Base-by-base conservation (phyloP, 2,888 invertebrate genomes). In the Prostheceraeus crozeri region DNA sequence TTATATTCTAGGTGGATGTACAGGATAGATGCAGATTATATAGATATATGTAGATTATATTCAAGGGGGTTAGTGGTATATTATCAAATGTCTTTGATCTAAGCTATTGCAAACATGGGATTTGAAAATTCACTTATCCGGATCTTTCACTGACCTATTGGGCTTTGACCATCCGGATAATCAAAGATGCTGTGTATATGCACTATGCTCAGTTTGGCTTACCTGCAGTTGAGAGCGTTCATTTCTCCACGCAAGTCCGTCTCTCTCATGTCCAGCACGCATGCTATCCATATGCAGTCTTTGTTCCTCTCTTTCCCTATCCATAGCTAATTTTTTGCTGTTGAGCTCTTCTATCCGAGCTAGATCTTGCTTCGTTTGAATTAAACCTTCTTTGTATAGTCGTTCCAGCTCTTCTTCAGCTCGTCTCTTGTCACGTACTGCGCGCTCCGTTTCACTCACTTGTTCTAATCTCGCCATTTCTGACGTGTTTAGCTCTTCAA, bases 221-320 rank as follows among this genome's bases (percentile, higher is more conserved):
- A n/a, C n/a, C n/a, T n/a, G 31, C 33, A 53, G 28, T 8, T 53
- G 53, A 3, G 30, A n/a, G 2, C 53, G 53, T 11, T 53, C 53
- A 35, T 35, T 53, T 6, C 53, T n/a, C 53, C 53, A 53, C 28
- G n/a, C 27, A 14, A 53, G n/a, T n/a, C 16, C 14, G 19, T 53
- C 53, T 19, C 53, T 25, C 19, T 35, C 33, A 8, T 14, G n/a
- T 14, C 16, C 14, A n/a, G n/a, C 11, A n/a, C 3, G 6, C 31
- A 27, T 14, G 8, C 33, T 21, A 21, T 58, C 58, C 2, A 58
- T 14, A 6, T 57, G 58, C 21, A 58, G 11, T n/a, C 55, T 55
- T n/a, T 19, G 11, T 31, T 31, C 57, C 14, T 58, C 58, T 16
- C 58, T 25, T 28, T 58, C 58, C 14, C 58, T 28, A n/a, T 58